Evolutionary conservation across 2,888 invertebrate genomes (phyloP), one percentile per base, ranked within the genome.

Genomic region (Hyppa rectilinea): DNA sequence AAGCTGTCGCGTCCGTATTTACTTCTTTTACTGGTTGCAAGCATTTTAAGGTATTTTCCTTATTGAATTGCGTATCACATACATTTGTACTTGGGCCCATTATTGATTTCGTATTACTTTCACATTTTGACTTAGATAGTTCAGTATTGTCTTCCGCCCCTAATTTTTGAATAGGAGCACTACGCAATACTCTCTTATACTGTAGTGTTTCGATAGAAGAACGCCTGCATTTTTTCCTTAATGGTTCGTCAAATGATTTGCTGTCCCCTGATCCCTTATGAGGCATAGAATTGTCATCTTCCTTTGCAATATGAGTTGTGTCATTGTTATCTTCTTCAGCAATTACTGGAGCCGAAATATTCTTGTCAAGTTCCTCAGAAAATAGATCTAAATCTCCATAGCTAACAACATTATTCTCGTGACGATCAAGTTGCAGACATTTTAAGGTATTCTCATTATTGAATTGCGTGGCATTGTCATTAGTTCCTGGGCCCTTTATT

Each of bases 351-450:
- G 43, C 29, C 20, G 26, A 23, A 12, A 23, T 63, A 53, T 53
- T 58, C 20, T 74, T 62, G 29, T 72, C 36, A 58, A 50, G 29
- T 55, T 70, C 64, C 61, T 78, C 71, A 47, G 78, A 71, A 81
- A 90, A 91, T 4, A 90, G 55, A 80, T 88, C 85, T 10, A 92
- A 56, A 80, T 92, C 90, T 38, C 74, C 79, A 73, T 91, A 89
- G 63, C 66, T 78, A 40, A 88, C 58, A 50, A 78, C 55, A 38
- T 40, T 66, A 59, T 69, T 47, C n/a, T 66, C 36, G 38, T 40
- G 29, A n/a, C 5, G 5, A 49, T 59, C 59, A 31, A 31, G 6
- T 59, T 59, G n/a, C 29, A 49, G 31, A n/a, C 59, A n/a, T 59
- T 43, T 38, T 34, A 12, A 4, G 12, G 17, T 17, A 40, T 55